phyloP scores from a whole-genome alignment of 2,888 invertebrate species.

The Holacanthella duospinosa region DNA sequence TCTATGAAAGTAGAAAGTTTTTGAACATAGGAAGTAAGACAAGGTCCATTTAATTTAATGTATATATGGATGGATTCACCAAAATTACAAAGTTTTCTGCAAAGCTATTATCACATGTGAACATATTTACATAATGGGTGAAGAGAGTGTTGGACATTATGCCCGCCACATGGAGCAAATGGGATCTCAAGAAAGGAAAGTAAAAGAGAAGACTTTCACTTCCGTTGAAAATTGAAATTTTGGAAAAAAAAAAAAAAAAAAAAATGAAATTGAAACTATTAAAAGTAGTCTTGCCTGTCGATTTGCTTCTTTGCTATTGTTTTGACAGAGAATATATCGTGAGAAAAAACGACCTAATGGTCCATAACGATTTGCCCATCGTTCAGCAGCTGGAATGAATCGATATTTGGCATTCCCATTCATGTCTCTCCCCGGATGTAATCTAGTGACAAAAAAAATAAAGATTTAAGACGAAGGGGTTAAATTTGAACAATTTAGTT shows the following conservation, averaged over 20 bases:
- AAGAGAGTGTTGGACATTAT: neutral
- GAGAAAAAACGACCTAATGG: slow-evolving; percentile 35
- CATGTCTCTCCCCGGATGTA: slow-evolving; percentile 34
- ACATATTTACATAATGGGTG: slow-evolving; percentile 7
- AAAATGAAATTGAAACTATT: slow-evolving; percentile 3
- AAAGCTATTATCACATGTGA: too few relatives aligned
- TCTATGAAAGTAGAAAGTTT: too few relatives aligned
- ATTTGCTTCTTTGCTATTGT: slow-evolving; percentile 26
- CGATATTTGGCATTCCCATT: slow-evolving; percentile 37
- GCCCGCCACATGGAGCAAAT: neutral
- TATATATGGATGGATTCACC: neutral
- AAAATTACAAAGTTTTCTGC: neutral
- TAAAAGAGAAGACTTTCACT: neutral
- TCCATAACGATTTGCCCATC: slow-evolving; percentile 26
- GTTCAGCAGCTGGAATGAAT: slow-evolving; percentile 28
- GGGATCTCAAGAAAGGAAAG: neutral
- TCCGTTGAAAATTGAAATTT: neutral
- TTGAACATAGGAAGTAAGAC: neutral
- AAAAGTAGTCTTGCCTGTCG: slow-evolving; percentile 22
- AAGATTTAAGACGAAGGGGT: neutral
- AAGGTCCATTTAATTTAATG: neutral
- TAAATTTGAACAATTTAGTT: too few relatives aligned
- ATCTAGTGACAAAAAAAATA: slow-evolving; percentile 13
- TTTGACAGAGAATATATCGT: slow-evolving; percentile 35
- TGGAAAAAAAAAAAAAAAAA: neutral